Percentiles rank a stretch among this genome's conserved stretches.
These are phyloP conservation scores for Pristionchus maxplancki DNA, from an alignment of 2,888 invertebrate genomes.

Conservation along the genomic window DNA sequence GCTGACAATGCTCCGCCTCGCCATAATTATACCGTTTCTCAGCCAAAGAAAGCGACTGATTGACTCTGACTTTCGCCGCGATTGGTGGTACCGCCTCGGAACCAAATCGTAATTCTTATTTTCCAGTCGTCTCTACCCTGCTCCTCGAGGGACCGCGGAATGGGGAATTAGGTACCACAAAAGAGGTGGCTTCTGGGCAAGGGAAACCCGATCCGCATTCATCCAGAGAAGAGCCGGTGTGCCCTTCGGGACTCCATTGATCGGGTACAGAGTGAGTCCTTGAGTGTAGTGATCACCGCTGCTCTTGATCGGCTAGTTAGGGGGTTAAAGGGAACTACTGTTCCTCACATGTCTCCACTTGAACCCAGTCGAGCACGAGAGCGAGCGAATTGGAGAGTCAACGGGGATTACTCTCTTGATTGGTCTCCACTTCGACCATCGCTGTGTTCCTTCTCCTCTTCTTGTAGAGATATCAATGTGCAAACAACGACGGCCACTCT, in stretches of 20 bases:
- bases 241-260: neutral
- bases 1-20: neutral
- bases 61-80: neutral
- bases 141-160: neutral
- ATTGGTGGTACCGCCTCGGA: neutral
- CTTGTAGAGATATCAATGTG: conserved; percentile 25
- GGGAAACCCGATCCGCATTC: conserved; percentile 16
- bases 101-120: neutral
- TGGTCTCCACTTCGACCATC: neutral
- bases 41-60: neutral
- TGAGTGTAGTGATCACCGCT: neutral
- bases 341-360: neutral
- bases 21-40: conserved; percentile 3
- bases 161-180: neutral
- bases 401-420: conserved; percentile 4
- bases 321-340: neutral
- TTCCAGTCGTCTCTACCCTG: conserved; percentile 1
- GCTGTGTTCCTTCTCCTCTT: conserved; percentile 13
- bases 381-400: too few relatives aligned
- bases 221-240: neutral
- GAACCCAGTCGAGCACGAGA: neutral
- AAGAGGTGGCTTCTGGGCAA: neutral
- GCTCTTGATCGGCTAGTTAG: neutral
- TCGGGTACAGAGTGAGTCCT: conserved; percentile 7
- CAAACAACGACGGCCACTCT: neutral